These are phyloP conservation scores for Penelope pileata DNA, from an alignment of 2,113 vertebrate genomes.

Conservation along the genomic window DNA sequence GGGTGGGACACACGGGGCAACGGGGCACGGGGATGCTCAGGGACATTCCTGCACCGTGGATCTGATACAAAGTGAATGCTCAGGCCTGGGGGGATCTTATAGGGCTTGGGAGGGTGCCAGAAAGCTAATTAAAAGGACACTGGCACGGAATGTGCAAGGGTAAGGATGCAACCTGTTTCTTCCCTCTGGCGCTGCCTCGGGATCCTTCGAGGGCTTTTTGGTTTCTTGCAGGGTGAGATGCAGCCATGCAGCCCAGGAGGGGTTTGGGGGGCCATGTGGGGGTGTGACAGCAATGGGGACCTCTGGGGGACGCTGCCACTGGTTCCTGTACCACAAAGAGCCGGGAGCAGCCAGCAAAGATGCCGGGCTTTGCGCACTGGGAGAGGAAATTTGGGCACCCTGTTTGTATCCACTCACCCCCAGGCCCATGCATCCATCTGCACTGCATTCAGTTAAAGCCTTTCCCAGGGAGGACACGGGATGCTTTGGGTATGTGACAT, in stretches of 20 bases:
- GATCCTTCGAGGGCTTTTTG: accelerated
- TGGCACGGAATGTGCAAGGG: not conserved
- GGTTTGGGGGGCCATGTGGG: not conserved
- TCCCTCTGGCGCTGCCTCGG: accelerated
- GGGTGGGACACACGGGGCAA: not conserved
- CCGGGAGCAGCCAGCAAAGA: accelerated
- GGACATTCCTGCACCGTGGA: accelerated
- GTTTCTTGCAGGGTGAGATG: not conserved
- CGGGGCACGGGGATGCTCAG: not conserved
- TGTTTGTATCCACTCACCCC: accelerated
- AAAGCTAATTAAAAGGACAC: not conserved
- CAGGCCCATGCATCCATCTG: accelerated
- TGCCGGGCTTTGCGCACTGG: accelerated
- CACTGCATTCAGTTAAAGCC: not conserved
- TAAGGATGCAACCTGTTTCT: not conserved
- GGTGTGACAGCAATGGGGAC: not conserved
- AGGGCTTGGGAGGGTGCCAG: not conserved
- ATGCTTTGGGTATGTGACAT: accelerated
- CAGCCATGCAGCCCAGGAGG: not conserved
- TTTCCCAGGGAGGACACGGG: not conserved
- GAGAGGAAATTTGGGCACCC: not conserved
- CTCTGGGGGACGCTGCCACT: accelerated
- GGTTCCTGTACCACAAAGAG: not conserved
- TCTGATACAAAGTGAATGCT: accelerated
- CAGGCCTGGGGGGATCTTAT: not conserved